A percentile compares a stretch with the other conserved stretches of the same genome.
phyloP scores from a whole-genome alignment of 2,113 vertebrate species.

The Genyomyrus donnyi region DNA sequence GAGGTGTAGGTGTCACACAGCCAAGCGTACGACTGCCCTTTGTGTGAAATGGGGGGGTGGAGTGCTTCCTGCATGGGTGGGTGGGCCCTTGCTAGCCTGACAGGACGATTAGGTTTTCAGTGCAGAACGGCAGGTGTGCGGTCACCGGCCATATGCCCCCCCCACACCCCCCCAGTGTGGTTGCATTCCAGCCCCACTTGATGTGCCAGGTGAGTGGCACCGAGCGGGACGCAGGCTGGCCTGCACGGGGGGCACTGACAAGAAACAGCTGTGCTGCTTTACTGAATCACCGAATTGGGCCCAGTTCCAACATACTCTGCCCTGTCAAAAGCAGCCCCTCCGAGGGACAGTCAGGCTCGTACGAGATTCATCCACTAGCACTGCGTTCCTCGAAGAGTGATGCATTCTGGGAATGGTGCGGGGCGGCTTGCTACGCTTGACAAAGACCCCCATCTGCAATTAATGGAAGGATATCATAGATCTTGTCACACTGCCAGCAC shows the following conservation, averaged over 20 bases:
- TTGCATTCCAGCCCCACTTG: constrained; percentile 56
- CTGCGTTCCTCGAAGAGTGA: not conserved
- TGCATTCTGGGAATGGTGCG: not conserved
- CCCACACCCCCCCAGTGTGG: constrained; percentile 30
- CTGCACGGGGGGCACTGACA: constrained; percentile 41
- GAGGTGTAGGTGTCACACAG: not conserved
- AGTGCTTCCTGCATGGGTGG: not conserved
- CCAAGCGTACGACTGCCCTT: not conserved
- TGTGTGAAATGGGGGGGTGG: not conserved
- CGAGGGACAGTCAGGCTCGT: not conserved
- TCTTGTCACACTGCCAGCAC: constrained; percentile 15
- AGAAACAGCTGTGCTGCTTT: constrained; percentile 12
- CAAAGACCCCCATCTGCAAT: not conserved
- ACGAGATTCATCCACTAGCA: not conserved
- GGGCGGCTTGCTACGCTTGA: not conserved
- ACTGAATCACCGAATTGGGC: not conserved
- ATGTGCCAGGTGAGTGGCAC: constrained; percentile 53
- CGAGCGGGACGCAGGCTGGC: constrained; percentile 14
- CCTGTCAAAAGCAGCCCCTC: not conserved
- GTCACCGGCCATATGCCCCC: constrained; percentile 67
- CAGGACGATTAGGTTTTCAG: not conserved
- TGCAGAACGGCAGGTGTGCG: constrained; percentile 68
- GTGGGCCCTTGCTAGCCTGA: not conserved
- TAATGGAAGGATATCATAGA: constrained; percentile 17
- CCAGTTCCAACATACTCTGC: not conserved